Base-by-base conservation (phyloP, 2,797 vertebrate species). In the Melopsittacus undulatus region DNA sequence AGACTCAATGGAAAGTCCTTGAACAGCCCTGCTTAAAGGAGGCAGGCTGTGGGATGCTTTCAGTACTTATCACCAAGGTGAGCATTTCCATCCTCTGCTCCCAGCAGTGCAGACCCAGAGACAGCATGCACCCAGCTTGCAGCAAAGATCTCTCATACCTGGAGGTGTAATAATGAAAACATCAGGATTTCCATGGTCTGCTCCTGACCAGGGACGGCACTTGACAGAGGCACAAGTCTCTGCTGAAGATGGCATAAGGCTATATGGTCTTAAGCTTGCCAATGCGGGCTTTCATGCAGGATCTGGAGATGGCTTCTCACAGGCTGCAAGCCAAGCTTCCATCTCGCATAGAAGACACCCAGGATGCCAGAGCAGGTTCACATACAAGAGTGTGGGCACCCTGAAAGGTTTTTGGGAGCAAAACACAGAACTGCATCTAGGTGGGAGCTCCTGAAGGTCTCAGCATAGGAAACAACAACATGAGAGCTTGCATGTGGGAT, bases 221-320 rank as follows among this genome's bases (percentile, higher is more conserved):
- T 30, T 34, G 36, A 14, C 20, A 18, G 27, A 26, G 14, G 10
- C 62, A 40, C 10, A n/a, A 19, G 10, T 12, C 16, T 66, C 17
- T 14, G 14, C 48, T 62, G 38, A 69, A 64, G 45, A 29, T 30
- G n/a, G 9, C 10, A 13, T 54, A 52, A 73, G 32, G 38, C 38
- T 51, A 54, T 15, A 6, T 5, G 11, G 11, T 32, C 54, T 68
- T 38, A 18, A 42, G 43, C 20, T 61, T 61, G 22, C 40, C 38
- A 20, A 29, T 0, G 1, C 8, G 14, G 38, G 6, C 14, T 51
- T 30, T 16, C 56, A 34, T 4, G 5, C 5, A 30, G 63, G n/a
- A 84, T 45, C 54, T 63, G 20, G 64, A 81, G 22, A 21, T 34
- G 34, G 56, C 21, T 29, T 81, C 32, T 49, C 40, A 57, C 12